These are phyloP conservation scores for Larimichthys polyactis DNA, from an alignment of 2,113 vertebrate genomes.

Conservation along the genomic window DNA sequence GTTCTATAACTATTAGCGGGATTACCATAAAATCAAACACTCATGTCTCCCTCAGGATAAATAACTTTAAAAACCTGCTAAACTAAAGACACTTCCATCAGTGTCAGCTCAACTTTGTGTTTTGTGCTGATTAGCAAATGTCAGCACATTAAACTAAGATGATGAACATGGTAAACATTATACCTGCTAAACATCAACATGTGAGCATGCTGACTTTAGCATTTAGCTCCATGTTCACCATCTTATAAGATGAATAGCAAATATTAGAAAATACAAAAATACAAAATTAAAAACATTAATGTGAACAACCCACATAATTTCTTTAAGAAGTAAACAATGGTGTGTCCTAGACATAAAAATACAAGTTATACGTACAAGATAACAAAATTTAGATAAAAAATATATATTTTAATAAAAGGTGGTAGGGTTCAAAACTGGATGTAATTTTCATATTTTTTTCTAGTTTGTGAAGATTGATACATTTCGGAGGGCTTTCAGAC, in stretches of 20 bases:
- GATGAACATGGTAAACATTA: neutral
- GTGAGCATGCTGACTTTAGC: neutral
- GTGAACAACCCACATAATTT: no score
- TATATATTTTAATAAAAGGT: neutral
- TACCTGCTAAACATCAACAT: neutral
- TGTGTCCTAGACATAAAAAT: neutral
- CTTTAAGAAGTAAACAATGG: no score
- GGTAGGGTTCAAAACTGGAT: neutral
- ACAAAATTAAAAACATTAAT: no score
- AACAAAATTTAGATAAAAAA: neutral
- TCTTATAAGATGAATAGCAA: neutral
- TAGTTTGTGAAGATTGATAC: neutral
- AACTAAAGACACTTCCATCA: neutral
- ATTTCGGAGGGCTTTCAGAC: neutral
- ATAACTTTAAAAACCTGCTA: neutral
- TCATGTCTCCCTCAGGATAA: no score
- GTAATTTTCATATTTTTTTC: neutral
- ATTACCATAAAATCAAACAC: neutral
- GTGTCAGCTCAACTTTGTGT: neutral
- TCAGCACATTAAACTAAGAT: neutral
- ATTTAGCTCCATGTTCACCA: neutral
- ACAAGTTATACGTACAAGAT: neutral
- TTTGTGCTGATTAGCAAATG: neutral
- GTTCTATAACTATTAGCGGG: neutral
- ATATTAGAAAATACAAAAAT: neutral